Conservation (phyloP, 2,888 invertebrate species). For the Limnephilus lunatus region DNA sequence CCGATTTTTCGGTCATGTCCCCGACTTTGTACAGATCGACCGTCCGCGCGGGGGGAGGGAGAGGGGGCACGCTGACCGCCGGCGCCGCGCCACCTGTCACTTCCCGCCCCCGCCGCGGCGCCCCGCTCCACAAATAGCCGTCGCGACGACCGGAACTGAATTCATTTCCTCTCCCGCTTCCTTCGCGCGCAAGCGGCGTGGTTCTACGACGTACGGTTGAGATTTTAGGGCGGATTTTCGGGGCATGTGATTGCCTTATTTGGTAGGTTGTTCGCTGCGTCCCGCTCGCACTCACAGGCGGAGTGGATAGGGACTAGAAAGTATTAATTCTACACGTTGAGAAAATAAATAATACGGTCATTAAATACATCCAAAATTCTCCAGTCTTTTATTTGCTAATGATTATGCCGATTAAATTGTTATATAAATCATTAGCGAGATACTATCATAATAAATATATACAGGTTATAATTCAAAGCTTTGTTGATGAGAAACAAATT, state of each 20-base stretch:
- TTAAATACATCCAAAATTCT: slow-evolving; percentile 19
- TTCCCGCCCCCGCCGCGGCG: slow-evolving; percentile 68
- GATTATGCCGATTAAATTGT: slow-evolving; percentile 5
- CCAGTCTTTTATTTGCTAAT: slow-evolving; percentile 10
- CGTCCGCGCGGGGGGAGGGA: slow-evolving; percentile 6
- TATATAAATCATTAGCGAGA: not conserved
- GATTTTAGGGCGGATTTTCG: slow-evolving; percentile 69
- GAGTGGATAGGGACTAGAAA: slow-evolving; percentile 17
- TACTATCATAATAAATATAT: not conserved
- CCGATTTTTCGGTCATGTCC: slow-evolving; percentile 46
- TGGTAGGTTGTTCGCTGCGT: slow-evolving; percentile 72
- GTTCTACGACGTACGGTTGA: slow-evolving; percentile 38
- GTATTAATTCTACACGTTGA: not conserved
- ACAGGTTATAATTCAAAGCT: not conserved
- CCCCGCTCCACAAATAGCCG: slow-evolving; percentile 47
- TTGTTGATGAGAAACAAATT: not conserved
- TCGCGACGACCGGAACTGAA: slow-evolving; percentile 33
- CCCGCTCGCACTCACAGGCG: slow-evolving; percentile 24
- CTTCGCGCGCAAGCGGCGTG: slow-evolving; percentile 66
- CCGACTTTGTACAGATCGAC: not conserved
- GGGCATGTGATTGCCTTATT: slow-evolving; percentile 76
- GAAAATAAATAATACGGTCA: slow-evolving; percentile 9
- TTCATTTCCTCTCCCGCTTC: not conserved
- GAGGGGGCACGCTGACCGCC: slow-evolving; percentile 17
- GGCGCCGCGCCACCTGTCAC: slow-evolving; percentile 69